Conservation (phyloP, 2,797 vertebrate species). For the Mycteria americana region DNA sequence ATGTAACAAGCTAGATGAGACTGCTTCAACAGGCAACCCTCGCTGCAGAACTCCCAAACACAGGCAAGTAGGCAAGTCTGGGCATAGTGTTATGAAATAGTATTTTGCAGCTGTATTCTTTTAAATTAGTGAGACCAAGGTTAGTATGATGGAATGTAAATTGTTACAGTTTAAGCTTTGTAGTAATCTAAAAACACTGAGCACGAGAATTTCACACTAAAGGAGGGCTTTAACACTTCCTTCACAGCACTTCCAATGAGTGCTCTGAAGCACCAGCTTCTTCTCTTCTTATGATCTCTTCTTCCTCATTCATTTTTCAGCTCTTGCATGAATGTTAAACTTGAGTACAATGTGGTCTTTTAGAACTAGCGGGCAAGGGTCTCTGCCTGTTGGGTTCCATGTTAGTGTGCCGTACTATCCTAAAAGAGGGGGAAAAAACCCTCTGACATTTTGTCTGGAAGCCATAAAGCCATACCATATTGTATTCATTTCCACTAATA, state of each 20-base stretch:
- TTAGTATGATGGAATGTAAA: neutral
- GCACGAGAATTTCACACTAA: neutral
- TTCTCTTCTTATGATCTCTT: neutral
- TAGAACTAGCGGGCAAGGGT: neutral
- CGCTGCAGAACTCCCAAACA: neutral
- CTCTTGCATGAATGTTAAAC: neutral
- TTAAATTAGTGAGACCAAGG: neutral
- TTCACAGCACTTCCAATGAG: neutral
- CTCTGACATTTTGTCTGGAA: neutral
- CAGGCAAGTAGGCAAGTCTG: neutral
- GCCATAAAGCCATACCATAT: neutral
- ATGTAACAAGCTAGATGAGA: neutral
- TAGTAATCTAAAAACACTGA: neutral
- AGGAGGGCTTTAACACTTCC: neutral
- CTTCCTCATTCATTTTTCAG: neutral
- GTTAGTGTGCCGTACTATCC: neutral
- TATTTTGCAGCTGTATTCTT: neutral
- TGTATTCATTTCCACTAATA: neutral
- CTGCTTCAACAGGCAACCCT: neutral
- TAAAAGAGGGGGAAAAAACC: neutral
- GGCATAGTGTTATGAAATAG: neutral
- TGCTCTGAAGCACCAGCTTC: neutral
- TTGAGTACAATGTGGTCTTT: neutral
- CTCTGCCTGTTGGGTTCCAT: neutral
- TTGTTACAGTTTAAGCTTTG: neutral